Percentiles rank a stretch among this genome's conserved stretches.
These are phyloP conservation scores for Shargacucullia verbasci DNA, from an alignment of 2,888 invertebrate species.

Conservation along the genomic window DNA sequence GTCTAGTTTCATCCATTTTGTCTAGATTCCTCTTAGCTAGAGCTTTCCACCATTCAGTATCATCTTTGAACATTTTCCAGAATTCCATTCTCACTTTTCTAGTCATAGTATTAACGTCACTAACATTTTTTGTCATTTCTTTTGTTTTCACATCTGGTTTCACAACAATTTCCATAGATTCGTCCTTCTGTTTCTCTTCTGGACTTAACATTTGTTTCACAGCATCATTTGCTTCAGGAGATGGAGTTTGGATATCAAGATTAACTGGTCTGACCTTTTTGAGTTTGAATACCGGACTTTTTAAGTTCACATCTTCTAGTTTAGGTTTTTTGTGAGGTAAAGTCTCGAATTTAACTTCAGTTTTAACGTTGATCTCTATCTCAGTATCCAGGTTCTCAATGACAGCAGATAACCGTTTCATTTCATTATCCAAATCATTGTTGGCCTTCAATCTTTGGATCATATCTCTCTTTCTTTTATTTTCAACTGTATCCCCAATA, in stretches of 20 bases:
- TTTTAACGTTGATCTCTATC: conserved; percentile 65
- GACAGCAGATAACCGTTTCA: conserved; percentile 82
- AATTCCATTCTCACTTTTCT: conserved; percentile 75
- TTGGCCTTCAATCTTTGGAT: conserved; percentile 70
- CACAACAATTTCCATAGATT: conserved; percentile 65
- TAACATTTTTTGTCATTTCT: conserved; percentile 42
- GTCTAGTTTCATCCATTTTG: conserved; percentile 83
- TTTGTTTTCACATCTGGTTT: conserved; percentile 63
- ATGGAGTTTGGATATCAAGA: conserved; percentile 59
- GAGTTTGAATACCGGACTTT: conserved; percentile 78
- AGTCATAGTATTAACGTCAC: conserved; percentile 60
- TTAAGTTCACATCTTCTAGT: conserved; percentile 66
- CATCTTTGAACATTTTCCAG: conserved; percentile 84
- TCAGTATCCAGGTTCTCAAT: conserved; percentile 81
- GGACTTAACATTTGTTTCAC: conserved; percentile 61
- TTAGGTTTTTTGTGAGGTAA: conserved; percentile 61
- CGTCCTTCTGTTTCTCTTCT: conserved; percentile 70
- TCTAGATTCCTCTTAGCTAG: conserved; percentile 83
- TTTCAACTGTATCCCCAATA: conserved; percentile 69
- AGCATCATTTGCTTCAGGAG: conserved; percentile 52
- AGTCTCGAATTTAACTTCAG: conserved; percentile 56
- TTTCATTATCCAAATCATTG: conserved; percentile 81
- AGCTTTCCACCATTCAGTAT: conserved; percentile 86
- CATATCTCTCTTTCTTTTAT: conserved; percentile 70
- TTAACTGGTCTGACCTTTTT: conserved; percentile 80